These are phyloP conservation scores for Syncerus caffer DNA, from an alignment of 2,797 vertebrate species.

Conservation along the genomic window DNA sequence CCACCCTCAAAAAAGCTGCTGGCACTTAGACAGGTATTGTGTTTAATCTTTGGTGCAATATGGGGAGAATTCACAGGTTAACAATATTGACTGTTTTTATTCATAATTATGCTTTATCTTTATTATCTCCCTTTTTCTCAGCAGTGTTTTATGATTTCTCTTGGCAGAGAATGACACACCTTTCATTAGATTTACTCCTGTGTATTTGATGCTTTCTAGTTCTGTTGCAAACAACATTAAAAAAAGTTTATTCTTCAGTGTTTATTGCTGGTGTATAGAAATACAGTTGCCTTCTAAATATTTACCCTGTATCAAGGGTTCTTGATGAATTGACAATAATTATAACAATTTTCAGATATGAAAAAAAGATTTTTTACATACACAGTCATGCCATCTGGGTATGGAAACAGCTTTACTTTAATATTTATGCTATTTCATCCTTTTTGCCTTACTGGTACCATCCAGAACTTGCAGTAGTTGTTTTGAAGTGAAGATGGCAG, in stretches of 20 bases:
- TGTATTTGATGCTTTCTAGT: background rate
- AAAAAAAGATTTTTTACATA: background rate
- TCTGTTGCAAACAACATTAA: background rate
- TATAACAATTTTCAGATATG: background rate
- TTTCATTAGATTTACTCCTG: background rate
- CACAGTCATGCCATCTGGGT: background rate
- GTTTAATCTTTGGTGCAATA: background rate
- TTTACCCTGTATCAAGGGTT: background rate
- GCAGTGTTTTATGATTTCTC: constrained; percentile 11
- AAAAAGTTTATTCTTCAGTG: background rate
- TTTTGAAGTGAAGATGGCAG: background rate
- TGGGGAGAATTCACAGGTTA: background rate
- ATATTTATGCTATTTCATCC: background rate
- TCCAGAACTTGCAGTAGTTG: background rate
- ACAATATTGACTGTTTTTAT: background rate
- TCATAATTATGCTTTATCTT: background rate
- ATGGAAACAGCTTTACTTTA: background rate
- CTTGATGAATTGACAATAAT: constrained; percentile 19
- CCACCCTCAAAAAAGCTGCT: background rate
- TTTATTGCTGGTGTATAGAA: constrained; percentile 16
- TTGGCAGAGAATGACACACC: background rate
- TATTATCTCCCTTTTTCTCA: constrained; percentile 24
- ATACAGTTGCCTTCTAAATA: constrained; percentile 10
- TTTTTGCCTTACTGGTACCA: background rate
- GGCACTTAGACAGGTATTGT: background rate